Evolutionary conservation across 2,113 vertebrate species (phyloP), one percentile per base, ranked within the genome.

Genomic region (Alectura lathami): DNA sequence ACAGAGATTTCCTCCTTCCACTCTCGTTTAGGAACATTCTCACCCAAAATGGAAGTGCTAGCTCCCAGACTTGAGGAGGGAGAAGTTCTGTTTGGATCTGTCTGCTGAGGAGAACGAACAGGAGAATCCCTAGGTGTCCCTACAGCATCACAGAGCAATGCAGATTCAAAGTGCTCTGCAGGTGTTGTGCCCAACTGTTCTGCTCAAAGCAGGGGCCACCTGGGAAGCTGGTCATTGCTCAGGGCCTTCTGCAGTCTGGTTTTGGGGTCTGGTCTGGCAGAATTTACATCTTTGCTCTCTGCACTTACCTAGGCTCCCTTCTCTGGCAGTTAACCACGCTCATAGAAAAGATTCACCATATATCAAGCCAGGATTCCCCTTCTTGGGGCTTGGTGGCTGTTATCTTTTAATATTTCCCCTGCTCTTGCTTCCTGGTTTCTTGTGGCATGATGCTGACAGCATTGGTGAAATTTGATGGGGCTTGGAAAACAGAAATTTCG

Each of bases 101-200:
- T 15, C 43, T 56, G 30, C 59, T 74, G 67, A 56, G 34, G 26
- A 69, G 38, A 38, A 53, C 0, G 0, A 50, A 5, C 2, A 1
- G 2, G 11, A 16, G 22, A 86, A 20, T 87, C 89, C 40, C 27
- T 32, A 16, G 27, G 17, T 6, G 2, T 56, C 67, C 42, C 59
- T 72, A 50, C 17, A 64, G 15, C 40, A 22, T 23, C 2, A 0
- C 32, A 24, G 53, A 26, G 29, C 1, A 2, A 11, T 16, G 73
- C 0, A 0, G 3, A 7, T 29, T 54, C 62, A 8, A 12, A 42
- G 29, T 66, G 5, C 40, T 76, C 56, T 69, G 92, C n/a, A 74
- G 40, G 27, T 32, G 17, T 74, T 1, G 0, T 26, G 6, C 36
- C 23, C 17, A 3, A 42, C 66, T 1, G 2, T 78, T 22, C 57